These are phyloP conservation scores for Camponotus fellah DNA, from an alignment of 2,888 invertebrate species.

Conservation along the genomic window DNA sequence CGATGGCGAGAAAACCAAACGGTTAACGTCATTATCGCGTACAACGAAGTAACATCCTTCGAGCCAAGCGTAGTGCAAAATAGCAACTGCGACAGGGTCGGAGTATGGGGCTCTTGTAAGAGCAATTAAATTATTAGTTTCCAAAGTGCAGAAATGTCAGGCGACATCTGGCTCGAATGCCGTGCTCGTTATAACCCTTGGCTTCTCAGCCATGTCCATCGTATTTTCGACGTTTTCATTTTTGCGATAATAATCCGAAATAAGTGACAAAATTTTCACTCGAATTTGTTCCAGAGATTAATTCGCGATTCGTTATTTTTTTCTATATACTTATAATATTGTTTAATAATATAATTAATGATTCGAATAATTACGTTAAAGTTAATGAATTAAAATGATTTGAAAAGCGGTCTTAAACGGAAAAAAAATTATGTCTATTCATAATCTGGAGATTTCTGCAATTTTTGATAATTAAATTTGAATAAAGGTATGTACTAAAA, in stretches of 20 bases:
- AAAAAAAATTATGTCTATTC: neutral
- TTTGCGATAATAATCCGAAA: neutral
- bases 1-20: constrained; percentile 5
- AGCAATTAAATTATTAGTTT: constrained; percentile 59
- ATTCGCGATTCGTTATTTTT: neutral
- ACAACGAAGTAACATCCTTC: constrained; percentile 30
- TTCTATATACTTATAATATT: neutral
- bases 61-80: constrained; percentile 5
- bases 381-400: constrained; percentile 22
- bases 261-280: constrained; percentile 22
- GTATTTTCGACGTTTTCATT: constrained; percentile 34
- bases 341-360: constrained; percentile 29
- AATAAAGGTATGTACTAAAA: neutral
- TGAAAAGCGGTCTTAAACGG: neutral
- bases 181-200: constrained; percentile 28
- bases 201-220: neutral
- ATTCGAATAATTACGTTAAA: constrained; percentile 1
- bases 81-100: constrained; percentile 21
- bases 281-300: neutral
- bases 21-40: constrained; percentile 27
- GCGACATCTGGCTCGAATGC: constrained; percentile 35
- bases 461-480: neutral
- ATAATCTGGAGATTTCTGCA: neutral
- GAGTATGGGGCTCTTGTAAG: constrained; percentile 15
- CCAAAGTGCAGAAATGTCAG: constrained; percentile 51